Conservation (phyloP, 2,113 vertebrate genomes). For the Panthera tigris region DNA sequence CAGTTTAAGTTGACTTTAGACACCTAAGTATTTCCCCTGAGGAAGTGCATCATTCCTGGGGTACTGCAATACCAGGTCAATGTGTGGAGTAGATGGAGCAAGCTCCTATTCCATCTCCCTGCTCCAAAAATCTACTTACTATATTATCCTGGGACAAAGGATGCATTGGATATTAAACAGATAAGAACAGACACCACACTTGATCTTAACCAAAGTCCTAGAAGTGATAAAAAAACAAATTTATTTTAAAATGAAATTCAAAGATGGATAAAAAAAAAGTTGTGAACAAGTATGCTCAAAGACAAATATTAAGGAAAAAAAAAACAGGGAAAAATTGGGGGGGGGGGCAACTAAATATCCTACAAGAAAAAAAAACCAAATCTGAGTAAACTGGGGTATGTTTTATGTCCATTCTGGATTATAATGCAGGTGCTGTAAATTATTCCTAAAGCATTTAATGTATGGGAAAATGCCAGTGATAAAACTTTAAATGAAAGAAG, state of each 20-base stretch:
- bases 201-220: neutral
- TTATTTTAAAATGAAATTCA: neutral
- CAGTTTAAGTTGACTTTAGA: too few species aligned
- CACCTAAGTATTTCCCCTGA: too few species aligned
- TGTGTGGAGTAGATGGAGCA: too few species aligned
- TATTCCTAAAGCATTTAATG: neutral
- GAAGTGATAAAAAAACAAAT: neutral
- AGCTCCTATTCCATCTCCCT: too few species aligned
- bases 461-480: neutral
- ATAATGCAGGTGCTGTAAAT: neutral
- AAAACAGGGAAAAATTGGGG: neutral
- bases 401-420: neutral
- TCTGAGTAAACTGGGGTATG: neutral
- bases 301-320: neutral
- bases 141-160: too few species aligned
- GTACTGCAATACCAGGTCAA: too few species aligned
- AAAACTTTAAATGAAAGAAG: neutral
- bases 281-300: slow-evolving; percentile 7
- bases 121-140: too few species aligned
- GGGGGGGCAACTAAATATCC: neutral
- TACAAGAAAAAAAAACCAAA: neutral
- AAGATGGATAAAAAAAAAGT: neutral
- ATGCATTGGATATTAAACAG: neutral
- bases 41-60: too few species aligned
- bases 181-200: neutral